Base-by-base conservation (phyloP, 2,888 invertebrate genomes). In the Cantharis rufa region DNA sequence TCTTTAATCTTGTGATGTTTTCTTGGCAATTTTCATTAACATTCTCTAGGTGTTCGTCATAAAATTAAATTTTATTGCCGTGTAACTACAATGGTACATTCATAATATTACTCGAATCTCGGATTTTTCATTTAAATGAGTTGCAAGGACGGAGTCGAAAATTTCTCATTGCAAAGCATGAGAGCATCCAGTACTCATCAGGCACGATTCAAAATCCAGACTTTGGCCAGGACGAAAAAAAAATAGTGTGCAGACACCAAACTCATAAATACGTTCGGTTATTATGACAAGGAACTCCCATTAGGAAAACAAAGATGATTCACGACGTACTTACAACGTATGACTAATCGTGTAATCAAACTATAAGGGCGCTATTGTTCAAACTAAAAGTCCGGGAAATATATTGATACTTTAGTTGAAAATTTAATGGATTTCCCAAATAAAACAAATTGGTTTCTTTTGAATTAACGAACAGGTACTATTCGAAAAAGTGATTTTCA, bases 241-340 rank as follows among this genome's bases (percentile, higher is more conserved):
- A n/a, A 21, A 3, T n/a, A 66, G 13, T 66, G 13, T 66, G 4
- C 16, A 63, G 21, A 66, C 21, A n/a, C 21, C n/a, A 66, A 16
- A 66, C 18, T 66, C 10, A n/a, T 70, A 32, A 24, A 48, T 61
- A 15, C 10, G 70, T 70, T 48, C 13, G 69, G 16, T 32, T 13
- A 69, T 27, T 63, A 28, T 48, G 11, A 73, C 69, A 69, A 69
- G 69, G 73, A 73, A 69, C 62, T 69, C 61, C 73, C 66, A 72
- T 72, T 72, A 72, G 68, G 68, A 62, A 72, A 64, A 63, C 72
- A 48, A 61, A 21, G 61, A 5, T 73, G 73, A 73, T 48, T 73
- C 73, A 73, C 10, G 7, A 7, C 21, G 16, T 66, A 66, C 11
- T 18, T 21, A 64, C 21, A 63, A 15, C 1, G n/a, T 21, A 62